Evolutionary conservation across 2,797 vertebrate genomes (phyloP), one percentile per base, ranked within the genome.

Genomic region (Melanotaenia parkinsoni): DNA sequence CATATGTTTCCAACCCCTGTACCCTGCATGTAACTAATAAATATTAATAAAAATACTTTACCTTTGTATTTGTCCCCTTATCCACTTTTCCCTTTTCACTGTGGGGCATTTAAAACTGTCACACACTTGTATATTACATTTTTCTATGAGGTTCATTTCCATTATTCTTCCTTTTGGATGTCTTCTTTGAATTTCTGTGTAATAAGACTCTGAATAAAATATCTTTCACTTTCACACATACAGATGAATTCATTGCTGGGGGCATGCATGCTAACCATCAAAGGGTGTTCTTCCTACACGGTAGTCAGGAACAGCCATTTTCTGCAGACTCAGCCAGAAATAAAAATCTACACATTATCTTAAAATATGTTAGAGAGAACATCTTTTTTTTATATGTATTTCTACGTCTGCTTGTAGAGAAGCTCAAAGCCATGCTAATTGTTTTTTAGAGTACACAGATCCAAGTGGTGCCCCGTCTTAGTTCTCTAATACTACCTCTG

Each of bases 301-400:
- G 18, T 24, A 26, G 35, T 72, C 71, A 63, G 12, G 32, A 79
- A 61, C 70, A 62, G 64, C 35, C 13, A 63, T n/a, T 26, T 26
- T 69, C 50, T 54, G 80, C 80, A 35, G 61, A 82, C 61, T 88
- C 79, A 80, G 84, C 84, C 68, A 74, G 77, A 87, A 84, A 87
- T 68, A 70, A 78, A 81, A 84, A 80, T 74, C 68, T 74, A 62
- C 74, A 40, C 10, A 9, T 18, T 14, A 9, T 82, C 64, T 76
- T 77, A 8, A 58, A 65, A 3, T 58, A 26, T 51, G 37, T 67
- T 62, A 38, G 18, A 33, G 20, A 71, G 38, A 22, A 12, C 61
- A 66, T 68, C 26, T 76, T 75, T 71, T 63, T 80, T 24, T 76
- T 68, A 57, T 6, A 28, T 70, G 38, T 45, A 68, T 77, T 61